A percentile compares a stretch with the other conserved stretches of the same genome.
Conservation (phyloP, 2,797 vertebrate species). For the Chloroceryle inda region DNA sequence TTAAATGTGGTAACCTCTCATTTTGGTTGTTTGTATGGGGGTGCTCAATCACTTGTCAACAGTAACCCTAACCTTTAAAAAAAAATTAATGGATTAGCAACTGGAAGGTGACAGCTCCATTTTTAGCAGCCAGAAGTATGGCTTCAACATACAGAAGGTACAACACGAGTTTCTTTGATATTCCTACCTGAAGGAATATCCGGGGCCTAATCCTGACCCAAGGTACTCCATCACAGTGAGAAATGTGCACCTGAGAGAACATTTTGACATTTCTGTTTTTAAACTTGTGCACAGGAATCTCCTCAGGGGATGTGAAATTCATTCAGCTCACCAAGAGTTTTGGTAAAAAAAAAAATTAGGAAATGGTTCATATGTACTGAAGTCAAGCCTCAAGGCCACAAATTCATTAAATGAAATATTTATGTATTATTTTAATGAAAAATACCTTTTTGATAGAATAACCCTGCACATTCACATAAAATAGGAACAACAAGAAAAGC, state of each 20-base stretch:
- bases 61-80: constrained; percentile 44
- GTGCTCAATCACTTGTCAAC: constrained; percentile 49
- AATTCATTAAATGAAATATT: constrained; percentile 49
- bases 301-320: not conserved
- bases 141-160: not conserved
- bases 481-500: not conserved
- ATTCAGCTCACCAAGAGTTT: not conserved
- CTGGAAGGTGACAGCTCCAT: constrained; percentile 50
- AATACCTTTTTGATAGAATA: constrained; percentile 24
- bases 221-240: constrained; percentile 16
- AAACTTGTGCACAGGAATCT: not conserved
- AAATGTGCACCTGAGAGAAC: not conserved
- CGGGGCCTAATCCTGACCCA: constrained; percentile 22
- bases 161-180: constrained; percentile 22
- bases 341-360: not conserved
- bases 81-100: constrained; percentile 57
- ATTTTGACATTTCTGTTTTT: constrained; percentile 32
- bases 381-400: constrained; percentile 4
- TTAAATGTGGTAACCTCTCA: not conserved
- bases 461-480: not conserved
- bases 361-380: not conserved
- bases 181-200: constrained; percentile 35
- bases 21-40: not conserved
- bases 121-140: constrained; percentile 49
- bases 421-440: constrained; percentile 55